These are phyloP conservation scores for Pemphredon lugubris DNA, from an alignment of 2,888 invertebrate species.

Conservation along the genomic window DNA sequence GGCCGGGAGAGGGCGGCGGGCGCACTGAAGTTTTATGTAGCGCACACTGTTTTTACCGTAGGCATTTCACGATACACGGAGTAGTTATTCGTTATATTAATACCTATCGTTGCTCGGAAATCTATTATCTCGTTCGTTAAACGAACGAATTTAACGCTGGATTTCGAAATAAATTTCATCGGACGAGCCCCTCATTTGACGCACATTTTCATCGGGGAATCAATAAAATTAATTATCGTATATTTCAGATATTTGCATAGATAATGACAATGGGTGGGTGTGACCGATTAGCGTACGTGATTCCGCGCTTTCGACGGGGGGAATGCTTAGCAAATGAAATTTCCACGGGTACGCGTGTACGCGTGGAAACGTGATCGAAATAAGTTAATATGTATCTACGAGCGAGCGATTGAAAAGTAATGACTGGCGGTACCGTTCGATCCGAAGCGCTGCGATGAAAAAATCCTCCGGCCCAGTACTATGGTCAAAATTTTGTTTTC, in stretches of 20 bases:
- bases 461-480: not conserved
- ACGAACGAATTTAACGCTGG: not conserved
- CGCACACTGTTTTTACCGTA: too few relatives aligned
- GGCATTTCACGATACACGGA: too few relatives aligned
- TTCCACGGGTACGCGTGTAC: slow-evolving; percentile 28
- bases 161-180: not conserved
- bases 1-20: too few relatives aligned
- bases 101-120: too few relatives aligned
- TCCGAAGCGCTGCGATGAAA: not conserved
- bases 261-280: slow-evolving; percentile 35
- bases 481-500: too few relatives aligned
- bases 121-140: not conserved
- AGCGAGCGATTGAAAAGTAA: slow-evolving; percentile 4
- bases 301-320: slow-evolving; percentile 13
- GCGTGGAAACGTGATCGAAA: slow-evolving; percentile 40
- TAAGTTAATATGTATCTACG: slow-evolving; percentile 10
- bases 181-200: not conserved
- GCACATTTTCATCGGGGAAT: slow-evolving; percentile 8
- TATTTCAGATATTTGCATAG: slow-evolving; percentile 48
- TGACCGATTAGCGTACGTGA: slow-evolving; percentile 46
- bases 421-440: not conserved
- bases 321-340: slow-evolving; percentile 45
- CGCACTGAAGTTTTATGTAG: too few relatives aligned
- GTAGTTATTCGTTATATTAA: too few relatives aligned
- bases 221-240: slow-evolving; percentile 43